Evolutionary conservation across 2,888 invertebrate genomes (phyloP).

Genomic region (Drosophila phalerata): DNA sequence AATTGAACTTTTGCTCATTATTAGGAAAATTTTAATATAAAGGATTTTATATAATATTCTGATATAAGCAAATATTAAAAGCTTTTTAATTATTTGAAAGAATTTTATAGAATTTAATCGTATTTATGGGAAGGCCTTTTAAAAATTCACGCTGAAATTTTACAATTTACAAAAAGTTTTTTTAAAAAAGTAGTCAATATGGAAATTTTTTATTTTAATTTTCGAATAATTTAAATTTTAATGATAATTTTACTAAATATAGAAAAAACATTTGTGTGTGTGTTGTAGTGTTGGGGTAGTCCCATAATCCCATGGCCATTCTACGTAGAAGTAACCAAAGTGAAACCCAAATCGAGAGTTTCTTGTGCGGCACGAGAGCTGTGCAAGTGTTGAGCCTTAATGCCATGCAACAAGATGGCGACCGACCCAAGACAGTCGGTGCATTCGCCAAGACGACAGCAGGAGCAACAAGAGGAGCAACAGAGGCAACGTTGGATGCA

Average conservation of each 20-base stretch:
- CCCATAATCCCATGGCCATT: constrained; percentile 57
- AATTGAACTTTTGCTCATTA: too few species aligned
- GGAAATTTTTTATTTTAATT: too few species aligned
- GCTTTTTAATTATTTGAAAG: too few species aligned
- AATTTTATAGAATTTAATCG: too few species aligned
- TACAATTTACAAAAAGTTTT: too few species aligned
- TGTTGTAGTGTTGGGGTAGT: constrained; percentile 24
- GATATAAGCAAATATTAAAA: too few species aligned
- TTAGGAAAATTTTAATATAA: too few species aligned
- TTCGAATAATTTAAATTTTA: background rate
- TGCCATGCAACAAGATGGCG: constrained; percentile 77
- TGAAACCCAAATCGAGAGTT: constrained; percentile 20
- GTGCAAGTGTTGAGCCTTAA: constrained; percentile 49
- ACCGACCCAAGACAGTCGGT: constrained; percentile 64
- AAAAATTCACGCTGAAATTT: too few species aligned
- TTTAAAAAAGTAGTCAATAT: too few species aligned
- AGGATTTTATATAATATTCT: too few species aligned
- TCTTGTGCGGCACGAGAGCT: constrained; percentile 40
- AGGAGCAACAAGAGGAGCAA: constrained; percentile 56
- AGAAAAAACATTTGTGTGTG: background rate
- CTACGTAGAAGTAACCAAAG: constrained; percentile 46
- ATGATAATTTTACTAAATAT: background rate
- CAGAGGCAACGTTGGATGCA: constrained; percentile 37
- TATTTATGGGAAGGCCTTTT: too few species aligned
- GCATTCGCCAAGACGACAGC: constrained; percentile 48